Evolutionary conservation across 2,888 invertebrate genomes (phyloP).

Genomic region (Meliscaeva auricollis): DNA sequence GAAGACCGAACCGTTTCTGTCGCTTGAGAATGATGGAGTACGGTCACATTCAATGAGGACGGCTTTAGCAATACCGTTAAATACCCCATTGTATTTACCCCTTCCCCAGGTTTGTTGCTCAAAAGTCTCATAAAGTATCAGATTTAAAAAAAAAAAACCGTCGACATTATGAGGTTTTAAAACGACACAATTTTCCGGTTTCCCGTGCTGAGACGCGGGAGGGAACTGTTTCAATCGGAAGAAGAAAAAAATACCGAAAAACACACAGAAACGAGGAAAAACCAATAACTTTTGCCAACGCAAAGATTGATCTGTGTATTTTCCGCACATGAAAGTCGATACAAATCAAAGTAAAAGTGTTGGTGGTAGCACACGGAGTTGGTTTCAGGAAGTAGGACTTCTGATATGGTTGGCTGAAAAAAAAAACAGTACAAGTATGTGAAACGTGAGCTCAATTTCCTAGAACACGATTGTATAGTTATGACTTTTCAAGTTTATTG

Average conservation of each 20-base stretch:
- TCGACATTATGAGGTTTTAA: conserved; percentile 71
- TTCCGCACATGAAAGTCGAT: conserved; percentile 38
- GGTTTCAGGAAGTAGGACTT: background rate
- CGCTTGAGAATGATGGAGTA: conserved; percentile 59
- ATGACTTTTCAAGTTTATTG: conserved; percentile 38
- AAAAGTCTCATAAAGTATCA: conserved; percentile 46
- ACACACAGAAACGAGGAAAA: no score
- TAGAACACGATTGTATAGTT: conserved; percentile 44
- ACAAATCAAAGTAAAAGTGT: conserved; percentile 36
- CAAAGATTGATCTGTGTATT: conserved; percentile 59
- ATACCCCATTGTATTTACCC: conserved; percentile 26
- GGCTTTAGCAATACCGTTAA: conserved; percentile 32
- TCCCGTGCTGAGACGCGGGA: conserved; percentile 29
- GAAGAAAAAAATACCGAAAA: background rate
- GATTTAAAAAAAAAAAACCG: conserved; percentile 43
- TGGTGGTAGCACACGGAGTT: background rate
- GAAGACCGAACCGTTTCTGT: conserved; percentile 60
- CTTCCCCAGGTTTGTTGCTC: background rate
- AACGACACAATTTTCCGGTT: conserved; percentile 73
- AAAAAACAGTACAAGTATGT: no score
- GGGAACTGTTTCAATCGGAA: background rate
- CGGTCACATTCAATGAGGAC: conserved; percentile 17
- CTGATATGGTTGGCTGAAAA: background rate
- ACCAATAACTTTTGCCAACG: conserved; percentile 26
- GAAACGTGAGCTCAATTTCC: conserved; percentile 48